Evolutionary conservation across 2,888 invertebrate genomes (phyloP).

Genomic region (Protula sp.): DNA sequence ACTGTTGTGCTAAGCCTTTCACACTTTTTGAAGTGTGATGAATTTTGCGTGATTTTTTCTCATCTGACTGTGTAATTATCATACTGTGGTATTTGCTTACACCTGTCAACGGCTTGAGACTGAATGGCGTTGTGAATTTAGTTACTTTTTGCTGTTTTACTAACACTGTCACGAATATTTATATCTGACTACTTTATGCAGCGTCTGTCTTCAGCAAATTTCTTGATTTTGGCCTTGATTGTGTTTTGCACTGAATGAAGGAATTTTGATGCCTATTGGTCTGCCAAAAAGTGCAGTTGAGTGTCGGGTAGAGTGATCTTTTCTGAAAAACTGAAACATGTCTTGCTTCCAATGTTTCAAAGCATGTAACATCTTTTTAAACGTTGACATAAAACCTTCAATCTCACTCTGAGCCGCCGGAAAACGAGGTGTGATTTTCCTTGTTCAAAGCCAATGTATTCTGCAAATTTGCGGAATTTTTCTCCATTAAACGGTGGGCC

Average conservation of each 20-base stretch:
- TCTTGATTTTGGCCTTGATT: not conserved
- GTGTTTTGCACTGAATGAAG: too few relatives aligned
- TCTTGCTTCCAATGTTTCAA: constrained; percentile 6
- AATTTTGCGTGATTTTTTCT: not conserved
- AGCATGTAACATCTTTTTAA: constrained; percentile 4
- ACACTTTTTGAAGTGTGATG: too few relatives aligned
- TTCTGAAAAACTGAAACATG: not conserved
- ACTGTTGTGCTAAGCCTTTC: too few relatives aligned
- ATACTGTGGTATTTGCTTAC: too few relatives aligned
- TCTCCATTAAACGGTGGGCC: constrained; percentile 15
- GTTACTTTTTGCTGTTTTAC: too few relatives aligned
- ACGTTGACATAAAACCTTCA: constrained; percentile 5
- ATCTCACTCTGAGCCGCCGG: constrained; percentile 3
- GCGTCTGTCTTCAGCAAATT: not conserved
- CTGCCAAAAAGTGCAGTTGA: not conserved
- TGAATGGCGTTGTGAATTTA: not conserved
- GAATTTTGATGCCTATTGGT: not conserved
- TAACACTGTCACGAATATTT: too few relatives aligned
- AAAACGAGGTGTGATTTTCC: constrained; percentile 16
- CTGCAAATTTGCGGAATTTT: constrained; percentile 21
- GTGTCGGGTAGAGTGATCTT: constrained; percentile 6
- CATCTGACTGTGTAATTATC: not conserved
- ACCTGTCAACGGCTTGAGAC: not conserved
- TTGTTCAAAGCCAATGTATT: constrained; percentile 22
- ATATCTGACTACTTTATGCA: not conserved